Evolutionary conservation across 1,140 invertebrate genomes (phyloP), one percentile per base, ranked within the genome.

Genomic region (Hyles vespertilio): DNA sequence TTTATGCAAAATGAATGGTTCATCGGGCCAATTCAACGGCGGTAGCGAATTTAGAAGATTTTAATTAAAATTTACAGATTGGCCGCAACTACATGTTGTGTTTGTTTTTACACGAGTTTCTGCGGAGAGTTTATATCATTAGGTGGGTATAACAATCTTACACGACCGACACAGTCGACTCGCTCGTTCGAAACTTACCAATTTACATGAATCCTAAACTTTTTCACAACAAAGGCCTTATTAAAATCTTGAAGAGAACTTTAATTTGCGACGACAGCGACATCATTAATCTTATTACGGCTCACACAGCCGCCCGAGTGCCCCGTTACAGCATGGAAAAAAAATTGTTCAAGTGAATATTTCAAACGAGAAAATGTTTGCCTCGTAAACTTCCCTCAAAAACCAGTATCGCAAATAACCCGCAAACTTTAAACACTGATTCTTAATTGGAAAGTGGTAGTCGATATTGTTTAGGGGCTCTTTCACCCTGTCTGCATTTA

Each of bases 181-280:
- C n/a, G n/a, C 12, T 48, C 3, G n/a, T 22, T 43, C 11, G 32
- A 68, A 81, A 84, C 79, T 83, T 83, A 65, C 57, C 65, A 83
- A 81, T 83, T 79, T 83, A 76, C 76, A 82, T 72, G 72, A 82
- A 78, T 69, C 71, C 63, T 52, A 65, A 86, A 84, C 67, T 86
- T 79, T 79, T 56, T 49, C 67, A 63, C 67, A 64, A 84, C 81
- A 81, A 79, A 77, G 75, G 74, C 78, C 75, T 78, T 81, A 83
- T 81, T 86, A 84, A 84, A 84, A 82, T 81, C 77, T 79, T 72
- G 62, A 75, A 77, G 77, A 74, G 73, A 83, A 84, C 75, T 84
- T 81, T 82, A 80, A 83, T 83, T 77, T 77, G 72, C 74, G 68
- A 73, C 73, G 80, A 75, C 77, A 70, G 79, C 70, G 61, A 65